A percentile compares a stretch with the other conserved stretches of the same genome.
phyloP scores from a whole-genome alignment of 1,140 invertebrate species.

The Zaprionus ghesquierei region DNA sequence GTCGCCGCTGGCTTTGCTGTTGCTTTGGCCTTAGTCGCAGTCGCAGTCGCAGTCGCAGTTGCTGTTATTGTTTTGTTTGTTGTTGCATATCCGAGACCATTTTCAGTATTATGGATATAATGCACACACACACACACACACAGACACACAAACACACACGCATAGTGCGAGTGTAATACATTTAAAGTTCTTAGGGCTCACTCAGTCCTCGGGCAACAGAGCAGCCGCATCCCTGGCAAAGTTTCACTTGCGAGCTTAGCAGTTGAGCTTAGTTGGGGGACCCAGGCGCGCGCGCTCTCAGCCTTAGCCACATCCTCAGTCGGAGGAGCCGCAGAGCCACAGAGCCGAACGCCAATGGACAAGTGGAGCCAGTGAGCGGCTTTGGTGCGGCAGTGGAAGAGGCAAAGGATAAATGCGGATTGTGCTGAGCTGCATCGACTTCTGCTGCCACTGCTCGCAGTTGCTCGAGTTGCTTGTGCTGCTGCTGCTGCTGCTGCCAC shows the following conservation, averaged over 20 bases:
- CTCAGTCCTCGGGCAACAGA: slow-evolving; percentile 11
- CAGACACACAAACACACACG: slow-evolving; percentile 4
- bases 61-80: slow-evolving; percentile 49
- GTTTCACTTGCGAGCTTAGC: slow-evolving; percentile 42
- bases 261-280: slow-evolving; percentile 36
- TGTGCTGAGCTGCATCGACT: slow-evolving; percentile 66
- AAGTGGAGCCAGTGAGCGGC: slow-evolving; percentile 25
- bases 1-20: slow-evolving; percentile 48
- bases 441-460: slow-evolving; percentile 40
- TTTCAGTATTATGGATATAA: slow-evolving; percentile 66
- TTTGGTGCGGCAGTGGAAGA: slow-evolving; percentile 18
- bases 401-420: slow-evolving; percentile 73
- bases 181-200: slow-evolving; percentile 62
- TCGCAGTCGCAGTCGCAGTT: slow-evolving; percentile 18
- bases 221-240: slow-evolving; percentile 26
- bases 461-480: slow-evolving; percentile 18
- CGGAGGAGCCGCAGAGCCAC: slow-evolving; percentile 1
- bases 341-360: slow-evolving; percentile 9
- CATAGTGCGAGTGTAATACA: slow-evolving; percentile 44
- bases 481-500: slow-evolving; percentile 2
- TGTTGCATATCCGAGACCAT: slow-evolving; percentile 63
- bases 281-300: slow-evolving; percentile 2
- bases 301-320: background rate
- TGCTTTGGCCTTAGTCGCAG: slow-evolving; percentile 6
- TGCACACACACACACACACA: slow-evolving; percentile 19